Base-by-base conservation (phyloP, 2,113 vertebrate genomes). In the Peromyscus californicus region DNA sequence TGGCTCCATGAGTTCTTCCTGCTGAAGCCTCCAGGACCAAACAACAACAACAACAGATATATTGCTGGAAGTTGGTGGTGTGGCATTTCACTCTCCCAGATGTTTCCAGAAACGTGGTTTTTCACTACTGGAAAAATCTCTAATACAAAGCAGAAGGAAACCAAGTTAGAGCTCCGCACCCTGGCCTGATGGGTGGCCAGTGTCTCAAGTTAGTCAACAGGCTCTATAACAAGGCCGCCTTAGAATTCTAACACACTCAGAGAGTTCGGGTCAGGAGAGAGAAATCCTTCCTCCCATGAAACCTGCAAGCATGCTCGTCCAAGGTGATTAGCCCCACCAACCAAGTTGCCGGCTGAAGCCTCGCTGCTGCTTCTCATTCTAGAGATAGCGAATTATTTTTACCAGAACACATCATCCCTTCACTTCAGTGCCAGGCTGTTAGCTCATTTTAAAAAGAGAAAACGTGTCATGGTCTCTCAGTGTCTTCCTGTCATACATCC, bases 1-100 rank as follows among this genome's bases (percentile, higher is more conserved):
- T 86, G 84, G 48, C 91, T 95, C 91, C 91, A 90, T 93, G 42
- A 51, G 65, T 75, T 89, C 95, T 98, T 97, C 67, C 17, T 48
- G 72, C 75, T 67, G 96, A 91, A 87, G 74, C 93, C 91, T 92
- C 90, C 33, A 78, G 29, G 65, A 63, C 17, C 65, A 97, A 98
- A 98, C 3, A 26, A 97, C 89, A 70, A 97, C 89, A 70, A 91
- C 79, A 98, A 94, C 1, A 48, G 96, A 45, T 31, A 95, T 45
- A 72, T 90, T 74, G n/a, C 92, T 94, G 95, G 69, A 96, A 80
- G 94, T 83, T 92, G 95, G 51, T 39, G 29, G 82, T 83, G 67
- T 72, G 39, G 91, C 74, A 86, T 57, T 76, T 84, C 65, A 93
- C 11, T 75, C 92, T 97, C 82, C 42, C 75, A 95, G 65, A 61